These are phyloP conservation scores for Cactoblastis cactorum DNA, from an alignment of 2,888 invertebrate genomes.

Conservation along the genomic window DNA sequence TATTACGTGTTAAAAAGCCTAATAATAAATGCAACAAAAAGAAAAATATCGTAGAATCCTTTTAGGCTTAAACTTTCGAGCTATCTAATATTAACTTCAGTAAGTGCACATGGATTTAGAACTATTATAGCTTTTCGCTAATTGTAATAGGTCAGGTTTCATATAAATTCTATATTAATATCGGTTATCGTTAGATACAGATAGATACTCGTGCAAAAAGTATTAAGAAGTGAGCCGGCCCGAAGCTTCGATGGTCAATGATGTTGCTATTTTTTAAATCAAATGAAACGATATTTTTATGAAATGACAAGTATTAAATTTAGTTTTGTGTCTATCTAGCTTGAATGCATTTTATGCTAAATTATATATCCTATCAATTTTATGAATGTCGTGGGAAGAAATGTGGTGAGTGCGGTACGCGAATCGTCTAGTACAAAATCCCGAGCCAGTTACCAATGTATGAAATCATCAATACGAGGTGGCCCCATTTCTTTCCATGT, in stretches of 20 bases:
- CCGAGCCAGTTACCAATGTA: slow-evolving; percentile 70
- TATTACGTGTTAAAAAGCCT: slow-evolving; percentile 72
- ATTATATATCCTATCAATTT: slow-evolving; percentile 44
- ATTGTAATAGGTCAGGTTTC: slow-evolving; percentile 51
- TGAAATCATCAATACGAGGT: slow-evolving; percentile 32
- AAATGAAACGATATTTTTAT: slow-evolving; percentile 67
- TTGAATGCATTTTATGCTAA: slow-evolving; percentile 52
- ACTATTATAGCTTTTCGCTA: slow-evolving; percentile 66
- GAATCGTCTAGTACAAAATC: slow-evolving; percentile 64
- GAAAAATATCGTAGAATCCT: slow-evolving; percentile 65
- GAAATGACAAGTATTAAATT: slow-evolving; percentile 75
- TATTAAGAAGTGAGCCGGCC: slow-evolving; percentile 59
- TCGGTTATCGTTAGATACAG: slow-evolving; percentile 48
- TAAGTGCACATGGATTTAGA: slow-evolving; percentile 75
- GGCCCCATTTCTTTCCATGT: slow-evolving; percentile 51
- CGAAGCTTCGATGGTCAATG: slow-evolving; percentile 48
- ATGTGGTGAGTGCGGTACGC: slow-evolving; percentile 42
- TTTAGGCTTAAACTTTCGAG: slow-evolving; percentile 72
- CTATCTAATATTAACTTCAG: slow-evolving; percentile 66
- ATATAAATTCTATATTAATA: slow-evolving; percentile 58
- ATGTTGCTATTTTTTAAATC: slow-evolving; percentile 60
- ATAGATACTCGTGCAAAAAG: slow-evolving; percentile 55
- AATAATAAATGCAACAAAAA: slow-evolving; percentile 69
- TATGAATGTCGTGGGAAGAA: slow-evolving; percentile 52
- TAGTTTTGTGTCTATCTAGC: slow-evolving; percentile 50